Conservation (phyloP, 2,888 invertebrate species). For the Athrips mouffetella region DNA sequence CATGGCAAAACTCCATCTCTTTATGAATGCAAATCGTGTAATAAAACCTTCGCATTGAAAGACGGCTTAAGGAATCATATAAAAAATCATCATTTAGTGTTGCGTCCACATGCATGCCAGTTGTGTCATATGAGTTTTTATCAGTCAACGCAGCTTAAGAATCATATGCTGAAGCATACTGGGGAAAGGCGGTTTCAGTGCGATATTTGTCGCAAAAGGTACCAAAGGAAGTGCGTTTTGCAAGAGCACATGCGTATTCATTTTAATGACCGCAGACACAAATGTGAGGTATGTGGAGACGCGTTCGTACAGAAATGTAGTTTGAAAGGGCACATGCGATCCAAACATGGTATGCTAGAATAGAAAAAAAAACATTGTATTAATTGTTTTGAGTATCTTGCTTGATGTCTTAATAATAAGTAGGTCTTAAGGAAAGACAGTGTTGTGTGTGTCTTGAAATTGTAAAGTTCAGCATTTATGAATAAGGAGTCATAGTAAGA, state of each 20-base stretch:
- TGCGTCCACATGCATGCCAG: slow-evolving; percentile 24
- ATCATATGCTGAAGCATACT: slow-evolving; percentile 56
- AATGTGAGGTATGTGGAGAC: no score
- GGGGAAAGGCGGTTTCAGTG: slow-evolving; percentile 48
- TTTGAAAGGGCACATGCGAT: no score
- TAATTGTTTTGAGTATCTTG: no score
- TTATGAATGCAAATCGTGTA: slow-evolving; percentile 50
- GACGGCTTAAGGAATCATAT: slow-evolving; percentile 42
- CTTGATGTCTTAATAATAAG: no score
- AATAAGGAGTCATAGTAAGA: no score
- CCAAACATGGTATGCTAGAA: no score
- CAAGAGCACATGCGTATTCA: slow-evolving; percentile 42
- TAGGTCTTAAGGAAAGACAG: no score
- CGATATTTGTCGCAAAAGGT: slow-evolving; percentile 40
- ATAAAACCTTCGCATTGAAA: slow-evolving; percentile 44
- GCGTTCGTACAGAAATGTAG: no score
- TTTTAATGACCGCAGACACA: slow-evolving; percentile 31
- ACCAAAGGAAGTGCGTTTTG: slow-evolving; percentile 33
- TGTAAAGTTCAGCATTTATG: no score
- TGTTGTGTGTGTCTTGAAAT: no score
- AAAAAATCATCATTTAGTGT: slow-evolving; percentile 47
- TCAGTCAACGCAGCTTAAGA: slow-evolving; percentile 42
- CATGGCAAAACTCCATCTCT: slow-evolving; percentile 43
- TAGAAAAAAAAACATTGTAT: no score
- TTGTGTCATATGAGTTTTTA: slow-evolving; percentile 28